Evolutionary conservation across 2,113 vertebrate genomes (phyloP).

Genomic region (Oryzias melastigma): DNA sequence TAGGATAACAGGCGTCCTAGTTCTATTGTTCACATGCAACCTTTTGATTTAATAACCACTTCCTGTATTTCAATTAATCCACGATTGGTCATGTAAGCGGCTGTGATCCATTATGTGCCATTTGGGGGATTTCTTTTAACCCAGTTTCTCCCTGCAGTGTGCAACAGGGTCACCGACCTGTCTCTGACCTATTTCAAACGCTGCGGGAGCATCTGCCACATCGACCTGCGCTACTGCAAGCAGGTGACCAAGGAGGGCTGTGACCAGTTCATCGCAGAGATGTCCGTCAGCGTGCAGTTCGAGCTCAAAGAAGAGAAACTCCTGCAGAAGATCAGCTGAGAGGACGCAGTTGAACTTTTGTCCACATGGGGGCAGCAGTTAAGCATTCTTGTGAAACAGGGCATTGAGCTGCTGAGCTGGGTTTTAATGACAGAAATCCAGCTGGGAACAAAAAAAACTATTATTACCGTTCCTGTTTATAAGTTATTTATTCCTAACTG

Average conservation of each 20-base stretch:
- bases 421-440: constrained; percentile 53
- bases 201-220: constrained; percentile 94
- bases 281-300: constrained; percentile 96
- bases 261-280: constrained; percentile 92
- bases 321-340: constrained; percentile 92
- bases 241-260: constrained; percentile 94
- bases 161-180: constrained; percentile 94
- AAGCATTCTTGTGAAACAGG: constrained; percentile 1
- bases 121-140: constrained; percentile 27
- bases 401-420: constrained; percentile 43
- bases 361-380: constrained; percentile 64
- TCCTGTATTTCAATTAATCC: constrained; percentile 17
- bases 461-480: constrained; percentile 56
- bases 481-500: constrained; percentile 63
- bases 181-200: constrained; percentile 97
- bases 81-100: constrained; percentile 12
- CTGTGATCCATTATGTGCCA: constrained; percentile 20
- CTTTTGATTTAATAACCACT: neutral
- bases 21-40: constrained; percentile 1
- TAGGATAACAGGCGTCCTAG: neutral
- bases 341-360: constrained; percentile 7
- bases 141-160: constrained; percentile 77
- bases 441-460: constrained; percentile 44
- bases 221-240: constrained; percentile 96
- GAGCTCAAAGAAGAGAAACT: constrained; percentile 93